Evolutionary conservation across 2,888 invertebrate genomes (phyloP), one percentile per base, ranked within the genome.

Genomic region (Saturnia pavonia): DNA sequence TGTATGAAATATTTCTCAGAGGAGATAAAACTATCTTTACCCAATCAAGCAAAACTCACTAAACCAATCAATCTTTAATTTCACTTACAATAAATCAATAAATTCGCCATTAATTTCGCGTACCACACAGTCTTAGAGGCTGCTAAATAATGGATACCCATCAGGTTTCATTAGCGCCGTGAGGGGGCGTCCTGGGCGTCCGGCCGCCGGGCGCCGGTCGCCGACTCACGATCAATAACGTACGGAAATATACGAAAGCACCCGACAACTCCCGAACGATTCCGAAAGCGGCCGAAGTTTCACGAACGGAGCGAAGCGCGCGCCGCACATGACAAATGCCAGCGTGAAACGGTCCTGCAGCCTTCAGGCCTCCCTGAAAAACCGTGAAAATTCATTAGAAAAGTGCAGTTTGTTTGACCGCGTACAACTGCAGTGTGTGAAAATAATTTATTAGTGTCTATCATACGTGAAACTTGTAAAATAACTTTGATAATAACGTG

Each of bases 81-180:
- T 88, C 82, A 84, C 84, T 82, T 83, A 88, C 88, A 86, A 90
- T 91, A 89, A 92, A 92, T 92, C 92, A 92, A 93, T 92, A 90
- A 89, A 90, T 89, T 85, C 82, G 84, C 89, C 90, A 91, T 92
- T 91, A 91, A 92, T 92, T 90, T 91, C 83, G 87, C 88, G 86
- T 82, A 87, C 87, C 85, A 82, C 85, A 83, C 85, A 80, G 86
- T 88, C 88, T 89, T 85, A 83, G 89, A 87, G 85, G 88, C 88
- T 89, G 90, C 88, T 91, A 90, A 91, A 92, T 93, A 91, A 93
- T 92, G 91, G 90, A 91, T 90, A 85, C 84, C 88, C 87, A 91
- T 92, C 90, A 90, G 89, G 81, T 91, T 86, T 91, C 89, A 91
- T 92, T 91, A 91, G 85, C 84, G 83, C 84, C 86, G 81, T 81